Conservation (phyloP, 2,888 invertebrate species). For the Omphaloscelis lunosa region DNA sequence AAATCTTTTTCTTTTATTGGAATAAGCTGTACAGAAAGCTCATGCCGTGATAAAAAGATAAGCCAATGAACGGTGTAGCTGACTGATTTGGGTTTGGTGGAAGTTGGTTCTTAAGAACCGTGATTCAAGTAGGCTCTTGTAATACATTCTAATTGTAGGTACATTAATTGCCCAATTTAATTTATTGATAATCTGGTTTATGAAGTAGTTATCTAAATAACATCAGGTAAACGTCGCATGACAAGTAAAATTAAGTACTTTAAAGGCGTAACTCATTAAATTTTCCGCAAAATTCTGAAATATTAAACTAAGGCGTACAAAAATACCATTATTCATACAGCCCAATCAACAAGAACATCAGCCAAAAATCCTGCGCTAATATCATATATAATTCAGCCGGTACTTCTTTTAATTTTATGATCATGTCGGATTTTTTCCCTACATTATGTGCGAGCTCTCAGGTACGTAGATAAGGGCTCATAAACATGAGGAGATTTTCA, state of each 20-base stretch:
- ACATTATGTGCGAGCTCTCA: constrained; percentile 43
- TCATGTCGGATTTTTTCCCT: constrained; percentile 58
- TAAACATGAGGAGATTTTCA: not conserved
- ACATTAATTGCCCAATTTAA: no score
- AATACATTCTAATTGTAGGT: no score
- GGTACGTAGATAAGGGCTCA: constrained; percentile 16
- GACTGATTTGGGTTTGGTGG: not conserved
- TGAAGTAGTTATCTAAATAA: not conserved
- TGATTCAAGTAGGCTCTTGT: not conserved
- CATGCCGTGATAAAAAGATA: not conserved
- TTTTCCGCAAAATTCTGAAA: not conserved
- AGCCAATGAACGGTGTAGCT: not conserved
- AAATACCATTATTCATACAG: constrained; percentile 22
- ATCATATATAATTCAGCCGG: constrained; percentile 52
- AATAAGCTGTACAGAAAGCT: not conserved
- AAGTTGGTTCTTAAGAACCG: not conserved
- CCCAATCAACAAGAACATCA: constrained; percentile 41
- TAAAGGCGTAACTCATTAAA: not conserved
- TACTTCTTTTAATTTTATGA: constrained; percentile 62
- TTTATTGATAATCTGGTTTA: not conserved
- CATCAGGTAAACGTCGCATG: no score
- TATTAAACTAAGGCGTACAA: not conserved
- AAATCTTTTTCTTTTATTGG: not conserved
- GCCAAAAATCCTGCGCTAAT: constrained; percentile 26
- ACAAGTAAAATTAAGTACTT: not conserved